Conservation (phyloP, 1,140 invertebrate species). For the Lepidostoma basale region DNA sequence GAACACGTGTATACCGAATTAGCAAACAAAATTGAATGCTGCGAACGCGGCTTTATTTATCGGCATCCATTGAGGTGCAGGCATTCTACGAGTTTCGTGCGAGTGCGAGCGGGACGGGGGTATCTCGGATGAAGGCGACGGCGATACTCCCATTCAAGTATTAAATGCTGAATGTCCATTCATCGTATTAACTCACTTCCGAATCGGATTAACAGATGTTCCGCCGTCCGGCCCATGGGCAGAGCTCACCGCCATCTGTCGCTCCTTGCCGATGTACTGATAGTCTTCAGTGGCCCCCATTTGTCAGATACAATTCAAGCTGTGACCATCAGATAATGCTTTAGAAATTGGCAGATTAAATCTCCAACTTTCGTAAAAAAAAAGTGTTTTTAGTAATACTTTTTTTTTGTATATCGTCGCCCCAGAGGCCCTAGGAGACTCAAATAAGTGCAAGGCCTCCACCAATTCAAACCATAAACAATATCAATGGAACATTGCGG, state of each 20-base stretch:
- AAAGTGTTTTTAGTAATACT: too few relatives aligned
- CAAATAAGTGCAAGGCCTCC: too few relatives aligned
- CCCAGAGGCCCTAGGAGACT: too few relatives aligned
- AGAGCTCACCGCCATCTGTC: background rate
- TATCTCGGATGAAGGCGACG: background rate
- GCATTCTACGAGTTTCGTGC: background rate
- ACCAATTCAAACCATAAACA: too few relatives aligned
- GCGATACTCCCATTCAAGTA: slow-evolving; percentile 21
- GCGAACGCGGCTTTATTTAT: slow-evolving; percentile 22
- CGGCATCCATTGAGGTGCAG: slow-evolving; percentile 19
- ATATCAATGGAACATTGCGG: too few relatives aligned
- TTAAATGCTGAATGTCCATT: slow-evolving; percentile 27
- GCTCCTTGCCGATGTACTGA: background rate
- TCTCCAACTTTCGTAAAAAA: too few relatives aligned
- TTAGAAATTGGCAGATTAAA: too few relatives aligned
- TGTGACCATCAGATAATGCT: too few relatives aligned
- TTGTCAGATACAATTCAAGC: too few relatives aligned
- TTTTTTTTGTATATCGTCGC: too few relatives aligned
- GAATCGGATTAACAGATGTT: slow-evolving; percentile 29
- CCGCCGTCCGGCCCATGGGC: background rate
- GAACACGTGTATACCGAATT: slow-evolving; percentile 1
- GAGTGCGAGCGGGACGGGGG: background rate
- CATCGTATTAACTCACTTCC: slow-evolving; percentile 31
- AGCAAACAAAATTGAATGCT: background rate
- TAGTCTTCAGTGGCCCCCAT: too few relatives aligned